Evolutionary conservation across 35 echinoderm and acorn worm genomes (phyloP), one percentile per base, ranked within the genome.

Genomic region (Hemicentrotus pulcherrimus): DNA sequence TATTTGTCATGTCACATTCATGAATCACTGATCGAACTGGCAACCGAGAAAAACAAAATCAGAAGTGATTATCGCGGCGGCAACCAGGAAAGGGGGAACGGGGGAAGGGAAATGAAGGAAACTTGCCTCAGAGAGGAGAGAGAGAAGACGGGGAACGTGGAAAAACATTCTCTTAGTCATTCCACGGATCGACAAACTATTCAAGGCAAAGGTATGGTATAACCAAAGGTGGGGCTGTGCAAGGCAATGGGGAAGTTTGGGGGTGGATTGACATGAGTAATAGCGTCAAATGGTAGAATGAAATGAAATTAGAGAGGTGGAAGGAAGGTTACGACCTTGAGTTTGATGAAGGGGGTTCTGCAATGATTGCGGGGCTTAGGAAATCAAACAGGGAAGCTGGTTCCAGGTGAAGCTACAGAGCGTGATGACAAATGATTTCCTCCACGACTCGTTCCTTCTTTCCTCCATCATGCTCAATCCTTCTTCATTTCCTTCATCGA

Each of bases 91-190:
- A 78, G 65, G 65, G 65, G 65, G 65, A 78, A 78, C 65, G 65
- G 24, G 65, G 65, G 65, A n/a, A n/a, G 65, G 65, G 88, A 90
- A 90, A 90, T 90, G 88, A 78, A 78, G 22, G 31, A 47, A 90
- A 45, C 31, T 18, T 45, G 88, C 88, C 46, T 47, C 2, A 30
- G 88, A 90, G 88, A 32, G 11, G 7, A 90, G 24, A 78, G 65
- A 28, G 18, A 1, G 28, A 9, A 5, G 65, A 78, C 24, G 28
- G 65, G 22, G 65, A 78, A 78, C 22, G 88, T n/a, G 46, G 31
- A 90, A 90, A 90, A 90, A 90, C 88, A 90, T 90, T 90, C 88
- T 86, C 86, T 90, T 90, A 90, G 88, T 90, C 88, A 90, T 90
- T 19, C 88, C 16, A 47, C 5, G 19, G 88, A 90, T 90, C 46